Evolutionary conservation across 1,140 invertebrate species (phyloP), one percentile per base, ranked within the genome.

Genomic region (Drosophila saltans): DNA sequence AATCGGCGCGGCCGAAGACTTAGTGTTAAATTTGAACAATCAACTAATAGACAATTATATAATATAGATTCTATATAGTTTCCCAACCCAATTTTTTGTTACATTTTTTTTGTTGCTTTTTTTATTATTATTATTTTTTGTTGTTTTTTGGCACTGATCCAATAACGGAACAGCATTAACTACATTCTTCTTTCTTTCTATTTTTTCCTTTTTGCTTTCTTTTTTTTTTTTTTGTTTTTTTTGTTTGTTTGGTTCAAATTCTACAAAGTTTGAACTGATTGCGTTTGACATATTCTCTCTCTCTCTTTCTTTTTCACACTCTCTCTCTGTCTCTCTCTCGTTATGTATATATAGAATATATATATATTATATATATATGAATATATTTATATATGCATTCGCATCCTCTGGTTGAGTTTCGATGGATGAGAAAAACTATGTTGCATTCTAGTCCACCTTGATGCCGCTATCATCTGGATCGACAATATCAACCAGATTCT

Each of bases 391-490:
- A 6, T 62, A 62, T 33, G 76, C n/a, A 52, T 52, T 7, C 26
- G 70, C 76, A 61, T 70, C 60, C 73, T 60, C 39, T 58, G 52
- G 64, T 28, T 57, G 52, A 66, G 43, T 57, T 57, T 45, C 6
- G 52, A 55, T 67, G 52, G 30, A 66, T 57, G 21, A 41, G 16
- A 58, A 41, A 41, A 41, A 41, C 21, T 57, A 58, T 36, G 21
- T 36, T 68, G n/a, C 33, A 56, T 8, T 8, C 39, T 78, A 83
- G 45, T 91, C 86, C 72, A 91, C 63, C 60, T 91, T 91, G 59
- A 91, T 91, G 56, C 90, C 90, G 59, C 90, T 91, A 48, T 91
- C 90, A 71, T 91, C 90, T 7, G 83, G 78, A 77, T 78, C 90
- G 40, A 91, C 90, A 68, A 91, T 91, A 45, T 91, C 86, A 30